A percentile compares a stretch with the other conserved stretches of the same genome.
phyloP scores from a whole-genome alignment of 2,113 vertebrate species.

The Hemiscyllium ocellatum region DNA sequence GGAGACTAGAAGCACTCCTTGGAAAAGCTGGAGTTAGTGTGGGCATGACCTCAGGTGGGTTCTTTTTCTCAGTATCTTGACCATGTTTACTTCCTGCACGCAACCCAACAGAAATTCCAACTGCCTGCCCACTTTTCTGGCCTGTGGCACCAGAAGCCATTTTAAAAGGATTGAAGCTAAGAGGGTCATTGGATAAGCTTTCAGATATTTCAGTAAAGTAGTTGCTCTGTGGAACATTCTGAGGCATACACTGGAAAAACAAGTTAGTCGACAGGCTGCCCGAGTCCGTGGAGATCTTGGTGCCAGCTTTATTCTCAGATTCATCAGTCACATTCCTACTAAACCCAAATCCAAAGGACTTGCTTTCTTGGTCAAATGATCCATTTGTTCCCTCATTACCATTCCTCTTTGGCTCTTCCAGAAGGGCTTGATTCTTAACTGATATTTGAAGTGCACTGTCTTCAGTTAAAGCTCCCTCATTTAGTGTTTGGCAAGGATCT shows the following conservation, averaged over 20 bases:
- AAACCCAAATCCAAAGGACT: slow-evolving; percentile 78
- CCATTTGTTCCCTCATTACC: slow-evolving; percentile 60
- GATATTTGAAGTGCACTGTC: neutral
- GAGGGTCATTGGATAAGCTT: slow-evolving; percentile 70
- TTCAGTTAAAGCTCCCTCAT: slow-evolving; percentile 11
- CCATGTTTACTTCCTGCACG: slow-evolving; percentile 48
- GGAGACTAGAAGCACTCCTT: slow-evolving; percentile 56
- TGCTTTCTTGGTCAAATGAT: slow-evolving; percentile 64
- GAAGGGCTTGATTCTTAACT: neutral
- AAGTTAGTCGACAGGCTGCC: slow-evolving; percentile 73
- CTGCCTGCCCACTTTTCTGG: slow-evolving; percentile 38
- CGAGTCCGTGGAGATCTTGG: neutral
- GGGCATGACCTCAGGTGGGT: slow-evolving; percentile 60
- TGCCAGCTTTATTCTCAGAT: slow-evolving; percentile 65
- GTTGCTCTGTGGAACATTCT: slow-evolving; percentile 75
- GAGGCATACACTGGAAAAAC: slow-evolving; percentile 97
- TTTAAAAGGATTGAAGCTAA: slow-evolving; percentile 61
- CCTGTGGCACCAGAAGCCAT: slow-evolving; percentile 49
- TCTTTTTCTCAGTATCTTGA: slow-evolving; percentile 21
- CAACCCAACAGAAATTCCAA: slow-evolving; percentile 41
- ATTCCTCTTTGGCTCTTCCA: slow-evolving; percentile 28
- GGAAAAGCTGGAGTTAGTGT: slow-evolving; percentile 77
- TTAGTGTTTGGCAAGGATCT: slow-evolving; percentile 14
- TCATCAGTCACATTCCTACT: slow-evolving; percentile 62
- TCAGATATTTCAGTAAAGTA: slow-evolving; percentile 86